Evolutionary conservation across 2,888 invertebrate genomes (phyloP).

Genomic region (Galerucella pusilla): DNA sequence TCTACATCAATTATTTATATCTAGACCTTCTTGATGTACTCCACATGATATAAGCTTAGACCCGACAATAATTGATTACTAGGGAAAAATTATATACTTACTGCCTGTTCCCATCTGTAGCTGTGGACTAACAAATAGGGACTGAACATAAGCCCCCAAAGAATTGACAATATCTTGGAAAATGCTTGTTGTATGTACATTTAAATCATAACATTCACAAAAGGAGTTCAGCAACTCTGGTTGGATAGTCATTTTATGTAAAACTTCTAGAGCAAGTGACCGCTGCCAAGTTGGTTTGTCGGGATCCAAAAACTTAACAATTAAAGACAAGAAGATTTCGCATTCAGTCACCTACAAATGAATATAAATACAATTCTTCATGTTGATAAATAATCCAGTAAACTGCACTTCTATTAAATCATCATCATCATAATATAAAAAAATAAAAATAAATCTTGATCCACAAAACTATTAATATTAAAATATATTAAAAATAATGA

Average conservation of each 20-base stretch:
- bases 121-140: constrained; percentile 82
- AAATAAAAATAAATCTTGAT: too few species aligned
- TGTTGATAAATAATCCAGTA: background rate
- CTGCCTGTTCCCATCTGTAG: constrained; percentile 67
- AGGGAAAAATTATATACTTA: constrained; percentile 51
- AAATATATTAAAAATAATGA: too few species aligned
- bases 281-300: constrained; percentile 98
- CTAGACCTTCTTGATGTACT: too few species aligned
- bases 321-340: constrained; percentile 96
- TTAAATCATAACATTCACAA: constrained; percentile 95
- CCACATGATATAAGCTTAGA: too few species aligned
- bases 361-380: constrained; percentile 20
- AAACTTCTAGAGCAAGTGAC: constrained; percentile 92
- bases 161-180: constrained; percentile 96
- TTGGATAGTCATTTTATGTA: constrained; percentile 93
- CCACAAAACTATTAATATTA: too few species aligned
- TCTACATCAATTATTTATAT: too few species aligned
- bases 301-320: constrained; percentile 96
- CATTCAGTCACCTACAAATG: constrained; percentile 88
- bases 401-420: background rate
- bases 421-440: too few species aligned
- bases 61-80: background rate
- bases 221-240: constrained; percentile 89
- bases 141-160: constrained; percentile 93
- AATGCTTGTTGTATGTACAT: constrained; percentile 91